Base-by-base conservation (phyloP, 1,140 invertebrate species). In the Heliconius hermathena region DNA sequence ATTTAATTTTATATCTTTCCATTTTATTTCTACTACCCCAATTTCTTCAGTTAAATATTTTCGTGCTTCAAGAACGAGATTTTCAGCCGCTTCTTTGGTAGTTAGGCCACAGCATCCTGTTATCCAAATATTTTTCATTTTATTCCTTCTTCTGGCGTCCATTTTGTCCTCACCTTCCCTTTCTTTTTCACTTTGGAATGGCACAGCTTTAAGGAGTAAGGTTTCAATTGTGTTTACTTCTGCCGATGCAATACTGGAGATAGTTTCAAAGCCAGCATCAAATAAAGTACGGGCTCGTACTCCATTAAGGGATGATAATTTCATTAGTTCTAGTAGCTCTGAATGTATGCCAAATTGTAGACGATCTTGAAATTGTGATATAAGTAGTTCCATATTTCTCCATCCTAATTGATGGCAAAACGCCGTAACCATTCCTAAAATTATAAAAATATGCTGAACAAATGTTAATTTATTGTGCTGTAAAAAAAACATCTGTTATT, bases 371-470 rank as follows among this genome's bases (percentile, higher is more conserved):
- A 99, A 99, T 93, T 99, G 98, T 8, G 97, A 96, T 18, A 99
- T 96, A 3, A 99, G 94, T 46, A 99, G 94, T 91, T 99, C 98
- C 77, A 99, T 95, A 88, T 97, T 98, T 76, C 96, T 96, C 99
- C 99, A 99, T 4, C 98, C 98, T n/a, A 99, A 93, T 73, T 98
- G 97, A 85, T 96, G 96, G 95, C 98, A 99, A 95, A 99, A 99
- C 29, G 97, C 96, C 3, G 98, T 98, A 1, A 99, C 97, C 97
- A 98, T 98, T 74, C 97, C 97, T 98, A 90, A 76, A 94, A 91
- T 22, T 70, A 36, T 82, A 78, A 73, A 57, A 57, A 22, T 57
- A 57, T 22, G 20, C 54, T 22, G 54, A 57, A 22, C 2, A n/a
- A 57, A 2, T 57, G 54, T 22, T 57, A 22, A 8, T 22, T 22